A percentile compares a stretch with the other conserved stretches of the same genome.
phyloP scores from a whole-genome alignment of 64 coral and sea anemone species.

The Hydrozoanthus tunicans region DNA sequence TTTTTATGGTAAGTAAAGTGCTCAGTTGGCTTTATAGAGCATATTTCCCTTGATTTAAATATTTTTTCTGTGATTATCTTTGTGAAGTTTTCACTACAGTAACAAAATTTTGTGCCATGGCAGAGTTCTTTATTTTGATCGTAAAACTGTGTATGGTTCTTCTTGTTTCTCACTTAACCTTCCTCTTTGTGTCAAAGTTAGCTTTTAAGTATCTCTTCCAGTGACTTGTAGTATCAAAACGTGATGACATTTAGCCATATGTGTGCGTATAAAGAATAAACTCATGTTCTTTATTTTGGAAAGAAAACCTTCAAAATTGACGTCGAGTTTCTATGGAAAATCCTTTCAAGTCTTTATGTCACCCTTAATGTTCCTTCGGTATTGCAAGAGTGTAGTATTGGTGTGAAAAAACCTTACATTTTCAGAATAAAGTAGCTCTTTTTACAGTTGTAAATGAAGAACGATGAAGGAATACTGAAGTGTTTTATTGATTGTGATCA shows the following conservation, averaged over 20 bases:
- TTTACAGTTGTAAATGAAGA: background rate
- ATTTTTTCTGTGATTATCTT: slow-evolving; percentile 48
- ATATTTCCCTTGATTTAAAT: background rate
- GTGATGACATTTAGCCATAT: background rate
- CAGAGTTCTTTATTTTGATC: slow-evolving; percentile 53
- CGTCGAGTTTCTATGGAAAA: slow-evolving; percentile 37
- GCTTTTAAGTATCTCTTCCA: background rate
- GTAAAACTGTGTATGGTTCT: slow-evolving; percentile 35
- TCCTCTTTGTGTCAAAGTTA: background rate
- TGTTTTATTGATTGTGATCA: slow-evolving; percentile 49
- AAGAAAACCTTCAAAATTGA: slow-evolving; percentile 40
- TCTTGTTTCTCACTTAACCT: background rate
- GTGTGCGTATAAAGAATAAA: slow-evolving; percentile 1
- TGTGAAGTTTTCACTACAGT: slow-evolving; percentile 41
- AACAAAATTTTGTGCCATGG: background rate
- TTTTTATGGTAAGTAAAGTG: slow-evolving; percentile 63
- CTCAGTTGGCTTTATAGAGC: slow-evolving; percentile 1
- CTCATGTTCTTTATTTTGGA: slow-evolving; percentile 18
- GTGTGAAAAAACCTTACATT: background rate
- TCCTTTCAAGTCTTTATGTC: background rate
- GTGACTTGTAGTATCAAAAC: slow-evolving; percentile 6
- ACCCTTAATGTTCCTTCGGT: background rate
- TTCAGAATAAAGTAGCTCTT: background rate
- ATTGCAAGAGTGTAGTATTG: background rate
- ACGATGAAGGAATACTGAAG: slow-evolving; percentile 36